Evolutionary conservation across 2,888 invertebrate genomes (phyloP).

Genomic region (Oxyteleia sp.): DNA sequence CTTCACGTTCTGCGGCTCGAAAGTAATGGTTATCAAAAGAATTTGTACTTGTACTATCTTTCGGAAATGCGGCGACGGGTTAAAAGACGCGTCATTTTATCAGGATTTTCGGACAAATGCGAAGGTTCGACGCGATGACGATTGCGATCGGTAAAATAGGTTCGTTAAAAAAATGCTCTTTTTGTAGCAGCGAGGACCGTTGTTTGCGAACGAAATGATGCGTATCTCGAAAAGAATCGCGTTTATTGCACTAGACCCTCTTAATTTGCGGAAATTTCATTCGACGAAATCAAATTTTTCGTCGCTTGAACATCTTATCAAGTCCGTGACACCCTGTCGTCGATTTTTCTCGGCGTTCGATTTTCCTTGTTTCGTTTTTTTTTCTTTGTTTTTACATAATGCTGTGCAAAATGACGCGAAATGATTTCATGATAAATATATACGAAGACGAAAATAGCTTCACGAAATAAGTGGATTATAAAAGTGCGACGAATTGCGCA

Average conservation of each 20-base stretch:
- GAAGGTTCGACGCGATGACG: slow-evolving; percentile 25
- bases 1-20: background rate
- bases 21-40: slow-evolving; percentile 34
- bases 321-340: slow-evolving; percentile 74
- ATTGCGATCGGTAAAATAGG: slow-evolving; percentile 26
- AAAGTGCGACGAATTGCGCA: slow-evolving; percentile 47
- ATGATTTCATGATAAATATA: slow-evolving; percentile 42
- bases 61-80: background rate
- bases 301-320: too few relatives aligned
- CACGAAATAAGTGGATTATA: slow-evolving; percentile 52
- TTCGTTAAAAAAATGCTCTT: slow-evolving; percentile 27
- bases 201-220: slow-evolving; percentile 37
- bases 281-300: slow-evolving; percentile 27
- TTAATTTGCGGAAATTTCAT: slow-evolving; percentile 32
- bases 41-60: slow-evolving; percentile 45
- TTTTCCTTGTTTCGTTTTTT: slow-evolving; percentile 43
- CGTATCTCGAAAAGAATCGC: slow-evolving; percentile 47
- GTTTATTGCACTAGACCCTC: slow-evolving; percentile 77
- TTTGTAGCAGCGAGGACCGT: slow-evolving; percentile 39
- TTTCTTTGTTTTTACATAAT: slow-evolving; percentile 46
- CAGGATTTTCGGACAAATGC: slow-evolving; percentile 19
- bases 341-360: slow-evolving; percentile 44
- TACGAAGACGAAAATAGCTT: slow-evolving; percentile 61
- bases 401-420: slow-evolving; percentile 70
- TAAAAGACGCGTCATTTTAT: slow-evolving; percentile 22